Evolutionary conservation across 2,888 invertebrate species (phyloP), one percentile per base, ranked within the genome.

Genomic region (Dicyrtomina minuta): DNA sequence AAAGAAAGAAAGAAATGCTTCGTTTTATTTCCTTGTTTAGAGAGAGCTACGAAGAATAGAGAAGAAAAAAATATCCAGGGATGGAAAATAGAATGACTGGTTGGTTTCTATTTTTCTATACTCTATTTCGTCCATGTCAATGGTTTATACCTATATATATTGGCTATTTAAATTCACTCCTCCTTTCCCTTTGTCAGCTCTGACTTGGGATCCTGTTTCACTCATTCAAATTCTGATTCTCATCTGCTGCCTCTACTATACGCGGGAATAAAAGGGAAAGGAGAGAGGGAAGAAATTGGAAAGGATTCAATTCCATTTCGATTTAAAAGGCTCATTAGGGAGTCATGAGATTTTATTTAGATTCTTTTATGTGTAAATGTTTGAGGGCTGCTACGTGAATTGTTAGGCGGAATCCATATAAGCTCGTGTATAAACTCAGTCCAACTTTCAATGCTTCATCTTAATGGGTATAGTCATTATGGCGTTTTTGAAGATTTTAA

Each of bases 281-380:
- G 33, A 33, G 8, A 8, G 8, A 33, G 33, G 33, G 33, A 33
- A 33, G 8, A 33, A 33, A 33, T 33, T 33, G 33, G 33, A 33
- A 33, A 51, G 62, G 49, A 62, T 62, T 62, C 49, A 62, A 62
- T 62, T 62, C 44, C 62, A 49, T 49, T 62, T 49, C 49, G 33
- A 62, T 62, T 62, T 49, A 49, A 49, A 61, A 44, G 26, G 27
- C 49, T 51, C 62, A 62, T 62, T 62, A 62, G 62, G 62, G 62
- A 62, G 8, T 20, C 62, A 49, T 62, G 41, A 60, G 44, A 60
- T 60, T 60, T 41, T 60, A 60, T 60, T 43, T 43, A 22, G 12
- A 26, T 33, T 39, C 33, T 8, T 33, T 33, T 33, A 33, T 33
- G 33, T 8, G 33, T 33, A 33, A 33, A 33, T 33, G 33, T 33